Conservation (phyloP, 2,113 vertebrate species). For the Tapirus terrestris region DNA sequence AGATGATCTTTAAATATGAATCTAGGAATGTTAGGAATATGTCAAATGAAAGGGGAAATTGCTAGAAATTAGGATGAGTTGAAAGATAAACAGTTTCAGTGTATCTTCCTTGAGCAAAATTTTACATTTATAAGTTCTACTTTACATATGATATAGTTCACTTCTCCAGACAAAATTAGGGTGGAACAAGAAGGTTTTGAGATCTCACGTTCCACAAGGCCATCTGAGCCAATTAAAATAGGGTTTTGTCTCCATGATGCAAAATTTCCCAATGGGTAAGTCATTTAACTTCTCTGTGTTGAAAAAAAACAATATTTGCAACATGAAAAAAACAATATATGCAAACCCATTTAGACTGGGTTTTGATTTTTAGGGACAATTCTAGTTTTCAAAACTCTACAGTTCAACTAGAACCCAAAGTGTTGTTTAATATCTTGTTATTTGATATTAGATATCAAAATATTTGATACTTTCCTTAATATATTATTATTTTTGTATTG, state of each 20-base stretch:
- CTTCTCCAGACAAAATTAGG: background rate
- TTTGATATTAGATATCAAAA: background rate
- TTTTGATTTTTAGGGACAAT: background rate
- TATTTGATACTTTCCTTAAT: background rate
- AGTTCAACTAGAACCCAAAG: background rate
- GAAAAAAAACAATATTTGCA: background rate
- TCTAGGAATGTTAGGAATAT: background rate
- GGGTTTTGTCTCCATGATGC: background rate
- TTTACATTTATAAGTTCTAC: background rate
- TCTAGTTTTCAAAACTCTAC: background rate
- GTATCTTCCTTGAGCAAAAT: conserved; percentile 3
- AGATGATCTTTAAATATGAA: conserved; percentile 45
- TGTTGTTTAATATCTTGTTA: background rate
- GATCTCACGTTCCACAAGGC: background rate
- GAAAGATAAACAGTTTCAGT: conserved; percentile 27
- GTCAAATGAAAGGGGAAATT: background rate
- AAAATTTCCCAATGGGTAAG: background rate
- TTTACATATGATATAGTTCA: background rate
- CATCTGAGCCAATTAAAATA: background rate
- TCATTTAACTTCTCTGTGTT: background rate
- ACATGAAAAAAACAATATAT: background rate
- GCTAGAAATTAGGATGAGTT: conserved; percentile 28
- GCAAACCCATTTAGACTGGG: background rate
- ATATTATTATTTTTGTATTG: background rate
- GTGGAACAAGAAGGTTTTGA: background rate